A percentile compares a stretch with the other conserved stretches of the same genome.
Evolutionary conservation across 2,113 vertebrate genomes (phyloP).

Genomic region (Puffinus mauretanicus): DNA sequence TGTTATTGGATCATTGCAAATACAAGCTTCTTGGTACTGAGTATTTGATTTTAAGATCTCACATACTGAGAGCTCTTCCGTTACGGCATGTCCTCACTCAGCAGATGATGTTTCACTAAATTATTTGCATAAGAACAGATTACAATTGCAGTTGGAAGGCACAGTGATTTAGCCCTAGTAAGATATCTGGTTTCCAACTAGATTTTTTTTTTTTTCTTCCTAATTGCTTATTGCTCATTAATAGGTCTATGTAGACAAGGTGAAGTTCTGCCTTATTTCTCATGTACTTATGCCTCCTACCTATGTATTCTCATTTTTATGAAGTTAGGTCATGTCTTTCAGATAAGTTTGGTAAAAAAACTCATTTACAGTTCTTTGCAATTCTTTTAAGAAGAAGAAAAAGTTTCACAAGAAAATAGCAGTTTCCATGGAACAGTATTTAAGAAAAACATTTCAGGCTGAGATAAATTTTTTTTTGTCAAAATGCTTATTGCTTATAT

Average conservation of each 20-base stretch:
- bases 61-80: not conserved
- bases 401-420: not conserved
- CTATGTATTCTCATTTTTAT: not conserved
- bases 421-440: not conserved
- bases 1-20: not conserved
- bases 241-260: not conserved
- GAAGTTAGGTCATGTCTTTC: not conserved
- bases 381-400: not conserved
- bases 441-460: not conserved
- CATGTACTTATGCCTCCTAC: not conserved
- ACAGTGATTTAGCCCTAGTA: not conserved
- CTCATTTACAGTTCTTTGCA: not conserved
- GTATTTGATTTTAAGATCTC: not conserved
- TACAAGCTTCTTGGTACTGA: not conserved
- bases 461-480: not conserved
- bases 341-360: not conserved
- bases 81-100: not conserved
- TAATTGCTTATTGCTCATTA: not conserved
- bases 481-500: not conserved
- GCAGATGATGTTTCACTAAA: not conserved
- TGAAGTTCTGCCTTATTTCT: not conserved
- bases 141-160: not conserved
- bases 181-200: not conserved
- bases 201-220: not conserved
- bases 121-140: not conserved